Evolutionary conservation across 2,888 invertebrate genomes (phyloP), one percentile per base, ranked within the genome.

Genomic region (Icerya purchasi): DNA sequence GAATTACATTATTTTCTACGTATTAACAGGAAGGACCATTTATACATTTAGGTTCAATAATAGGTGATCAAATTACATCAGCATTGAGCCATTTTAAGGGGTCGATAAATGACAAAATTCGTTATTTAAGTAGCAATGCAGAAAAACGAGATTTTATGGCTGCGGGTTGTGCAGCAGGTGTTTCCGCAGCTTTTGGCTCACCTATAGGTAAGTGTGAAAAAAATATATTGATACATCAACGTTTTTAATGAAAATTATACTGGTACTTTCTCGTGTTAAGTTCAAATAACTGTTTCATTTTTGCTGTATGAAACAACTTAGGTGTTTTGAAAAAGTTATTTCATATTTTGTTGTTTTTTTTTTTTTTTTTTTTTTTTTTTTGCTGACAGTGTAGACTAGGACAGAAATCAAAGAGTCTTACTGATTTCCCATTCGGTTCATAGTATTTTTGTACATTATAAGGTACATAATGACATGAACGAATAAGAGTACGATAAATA

Each of bases 91-190:
- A n/a, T 3, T 3, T 55, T 10, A 24, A 49, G 20, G 21, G 24
- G 22, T 22, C 24, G 5, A 8, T 56, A 1, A 21, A 22, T n/a
- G 49, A 36, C 14, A 58, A 49, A n/a, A 8, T 54, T 8, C 54
- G 79, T 14, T 66, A 78, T 24, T 77, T 79, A 67, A 72, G 79
- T 58, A 75, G 76, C 63, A 80, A 81, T 67, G 75, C 75, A 61
- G 80, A 81, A 67, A 78, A 79, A 67, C 69, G 81, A 62, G 81
- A 81, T 68, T 81, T 81, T 70, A 80, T 81, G 53, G 76, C 78
- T 36, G 79, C 77, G 20, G 81, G 74, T 21, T 78, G 79, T 21
- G 78, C 80, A 19, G 78, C 80, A 10, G 80, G 80, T 14, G 79
- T 81, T 5, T 75, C 79, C 14, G 78, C 79, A 55, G 80, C 80